Evolutionary conservation across 2,113 vertebrate species (phyloP), one percentile per base, ranked within the genome.

Genomic region (Silurus glanis): DNA sequence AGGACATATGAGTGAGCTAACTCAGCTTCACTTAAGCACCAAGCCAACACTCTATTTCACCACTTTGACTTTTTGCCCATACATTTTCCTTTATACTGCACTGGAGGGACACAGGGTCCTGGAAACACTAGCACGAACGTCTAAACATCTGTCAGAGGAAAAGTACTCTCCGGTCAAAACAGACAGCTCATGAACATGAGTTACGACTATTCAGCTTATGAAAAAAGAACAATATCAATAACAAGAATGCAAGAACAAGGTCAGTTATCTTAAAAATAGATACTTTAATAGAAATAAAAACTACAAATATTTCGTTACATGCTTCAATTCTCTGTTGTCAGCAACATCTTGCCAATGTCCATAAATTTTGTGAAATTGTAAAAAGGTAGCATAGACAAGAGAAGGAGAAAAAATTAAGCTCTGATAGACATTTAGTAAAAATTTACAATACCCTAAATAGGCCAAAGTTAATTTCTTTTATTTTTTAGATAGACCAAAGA

Each of bases 121-220:
- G 45, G 37, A 80, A 87, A 89, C 91, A 78, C 91, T 91, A 88
- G 85, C 85, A 58, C 89, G 87, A 81, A 61, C 79, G 62, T 83
- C 88, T 83, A 85, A 87, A 88, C 82, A 49, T 85, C 87, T 91
- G 88, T 91, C 87, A 89, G 86, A 89, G 87, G 87, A 92, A 91
- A 89, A 92, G 90, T 86, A 89, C 87, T 80, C 25, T 79, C 83
- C 87, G 88, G 90, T 89, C 89, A 61, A 92, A 92, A 90, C 64
- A 90, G 84, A 78, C 86, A 89, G 83, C 90, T 37, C 58, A 89
- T 78, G 69, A 86, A 69, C 61, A 66, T 82, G 82, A 71, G 64
- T 67, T 72, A 75, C 17, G 23, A 64, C 81, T 85, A 55, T 85
- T 83, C 83, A 85, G 66, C 56, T 28, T 71, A 84, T 88, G 76